These are phyloP conservation scores for Diloba caeruleocephala DNA, from an alignment of 2,888 invertebrate genomes.

Conservation along the genomic window DNA sequence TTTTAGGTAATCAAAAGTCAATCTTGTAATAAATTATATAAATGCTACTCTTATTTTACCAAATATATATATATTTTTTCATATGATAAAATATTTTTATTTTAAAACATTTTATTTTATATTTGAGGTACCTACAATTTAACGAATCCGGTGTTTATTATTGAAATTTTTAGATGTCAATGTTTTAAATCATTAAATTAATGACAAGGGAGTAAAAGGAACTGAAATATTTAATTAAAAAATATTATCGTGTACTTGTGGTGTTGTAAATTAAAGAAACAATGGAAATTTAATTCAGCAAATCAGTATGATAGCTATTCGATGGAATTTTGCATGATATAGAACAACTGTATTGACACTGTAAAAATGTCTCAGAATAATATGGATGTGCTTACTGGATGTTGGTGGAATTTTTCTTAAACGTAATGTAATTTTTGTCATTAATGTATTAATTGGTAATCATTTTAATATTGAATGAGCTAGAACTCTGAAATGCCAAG, in stretches of 20 bases:
- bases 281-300: constrained; percentile 51
- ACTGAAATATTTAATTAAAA: constrained; percentile 81
- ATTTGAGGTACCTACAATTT: constrained; percentile 56
- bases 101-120: constrained; percentile 12
- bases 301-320: constrained; percentile 60
- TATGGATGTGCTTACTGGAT: constrained; percentile 10
- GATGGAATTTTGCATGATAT: constrained; percentile 66
- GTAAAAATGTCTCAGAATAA: constrained; percentile 20
- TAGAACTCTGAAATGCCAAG: constrained; percentile 12
- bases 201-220: constrained; percentile 84
- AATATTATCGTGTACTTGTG: constrained; percentile 73
- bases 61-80: too few species aligned
- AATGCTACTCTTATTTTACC: too few species aligned
- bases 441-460: constrained; percentile 8
- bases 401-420: constrained; percentile 1
- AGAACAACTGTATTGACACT: constrained; percentile 32
- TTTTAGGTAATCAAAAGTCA: too few species aligned
- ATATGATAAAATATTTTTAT: background rate
- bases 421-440: background rate
- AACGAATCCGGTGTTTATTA: constrained; percentile 53
- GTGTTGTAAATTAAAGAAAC: constrained; percentile 65
- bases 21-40: too few species aligned
- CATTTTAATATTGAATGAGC: constrained; percentile 25
- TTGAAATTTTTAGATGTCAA: constrained; percentile 65
- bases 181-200: constrained; percentile 73